A percentile compares a stretch with the other conserved stretches of the same genome.
These are phyloP conservation scores for Myotis findleyi DNA, from an alignment of 2,797 vertebrate species.

Conservation along the genomic window DNA sequence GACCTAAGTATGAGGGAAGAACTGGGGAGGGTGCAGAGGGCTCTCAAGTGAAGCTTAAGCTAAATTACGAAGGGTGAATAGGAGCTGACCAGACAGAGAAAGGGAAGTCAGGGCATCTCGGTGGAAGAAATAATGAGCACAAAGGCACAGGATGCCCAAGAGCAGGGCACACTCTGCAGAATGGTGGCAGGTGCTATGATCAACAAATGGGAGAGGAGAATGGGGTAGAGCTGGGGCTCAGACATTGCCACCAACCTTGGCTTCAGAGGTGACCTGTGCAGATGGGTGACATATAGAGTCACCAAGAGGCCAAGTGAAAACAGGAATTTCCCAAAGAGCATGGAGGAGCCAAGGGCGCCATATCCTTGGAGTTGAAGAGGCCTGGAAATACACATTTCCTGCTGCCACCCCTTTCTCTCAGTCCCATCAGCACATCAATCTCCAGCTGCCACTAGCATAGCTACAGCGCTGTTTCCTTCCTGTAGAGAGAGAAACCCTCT, in stretches of 20 bases:
- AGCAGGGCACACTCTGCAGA: neutral
- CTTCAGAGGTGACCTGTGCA: neutral
- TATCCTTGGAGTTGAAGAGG: neutral
- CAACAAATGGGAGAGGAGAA: too few relatives aligned
- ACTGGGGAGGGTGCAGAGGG: neutral
- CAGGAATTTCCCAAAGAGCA: fast-evolving
- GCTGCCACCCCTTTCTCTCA: neutral
- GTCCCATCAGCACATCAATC: too few relatives aligned
- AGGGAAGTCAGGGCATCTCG: neutral
- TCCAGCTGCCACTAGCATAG: neutral
- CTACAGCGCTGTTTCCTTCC: neutral
- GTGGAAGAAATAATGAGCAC: neutral
- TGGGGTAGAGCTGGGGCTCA: fast-evolving
- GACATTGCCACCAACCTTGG: neutral
- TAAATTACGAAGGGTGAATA: neutral
- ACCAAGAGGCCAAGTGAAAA: neutral
- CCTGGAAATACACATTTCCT: neutral
- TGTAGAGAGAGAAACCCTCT: neutral
- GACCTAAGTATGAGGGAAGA: neutral
- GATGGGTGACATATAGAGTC: neutral
- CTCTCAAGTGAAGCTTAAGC: neutral
- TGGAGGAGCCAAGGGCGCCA: fast-evolving
- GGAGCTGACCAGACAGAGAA: neutral
- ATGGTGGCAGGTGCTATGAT: neutral
- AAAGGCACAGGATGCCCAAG: fast-evolving